Base-by-base conservation (phyloP, 2,888 invertebrate genomes). In the Hermaeophaga mercurialis region DNA sequence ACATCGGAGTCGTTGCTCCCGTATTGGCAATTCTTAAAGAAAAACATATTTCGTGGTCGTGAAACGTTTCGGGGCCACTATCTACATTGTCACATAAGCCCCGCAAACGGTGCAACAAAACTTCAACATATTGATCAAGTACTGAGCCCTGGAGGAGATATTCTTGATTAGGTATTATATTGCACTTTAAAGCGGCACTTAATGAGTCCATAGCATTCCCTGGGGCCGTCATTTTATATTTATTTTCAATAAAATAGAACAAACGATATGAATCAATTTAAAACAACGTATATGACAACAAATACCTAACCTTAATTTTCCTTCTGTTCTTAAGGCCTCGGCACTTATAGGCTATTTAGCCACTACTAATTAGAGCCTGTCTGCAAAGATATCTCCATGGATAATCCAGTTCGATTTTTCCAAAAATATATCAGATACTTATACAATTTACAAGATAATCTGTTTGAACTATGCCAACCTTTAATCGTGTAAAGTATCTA, bases 31-130 rank as follows among this genome's bases (percentile, higher is more conserved):
- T 86, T 62, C 91, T 80, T 57, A 93, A 82, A 59, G 89, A 90
- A 68, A 92, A 90, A 74, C 91, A 94, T 73, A 94, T 88, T 82
- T 96, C 96, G 74, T 95, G 91, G 75, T 97, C 96, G 71, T 93
- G 88, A 76, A 96, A 97, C 0, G 89, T 87, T 76, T 96, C 96
- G 0, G 94, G 92, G 2, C 90, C 91, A 47, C 88, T 88, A 71
- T 95, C 93, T 1, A 93, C 91, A 79, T 93, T 93, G 70, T 97
- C 96, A 76, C 96, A 96, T 4, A 96, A 81, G 1, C 96, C 96
- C 66, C 94, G 84, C 9, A 97, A 76, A 61, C 94, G 82, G 73
- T 97, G 95, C 9, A 96, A 80, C 19, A 97, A 80, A 14, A 95
- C 91, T 75, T 96, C 95, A 5, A 95, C 92, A 22, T 93, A 90